phyloP scores from a whole-genome alignment of 2,888 invertebrate species.

The Synergus laeviventris region DNA sequence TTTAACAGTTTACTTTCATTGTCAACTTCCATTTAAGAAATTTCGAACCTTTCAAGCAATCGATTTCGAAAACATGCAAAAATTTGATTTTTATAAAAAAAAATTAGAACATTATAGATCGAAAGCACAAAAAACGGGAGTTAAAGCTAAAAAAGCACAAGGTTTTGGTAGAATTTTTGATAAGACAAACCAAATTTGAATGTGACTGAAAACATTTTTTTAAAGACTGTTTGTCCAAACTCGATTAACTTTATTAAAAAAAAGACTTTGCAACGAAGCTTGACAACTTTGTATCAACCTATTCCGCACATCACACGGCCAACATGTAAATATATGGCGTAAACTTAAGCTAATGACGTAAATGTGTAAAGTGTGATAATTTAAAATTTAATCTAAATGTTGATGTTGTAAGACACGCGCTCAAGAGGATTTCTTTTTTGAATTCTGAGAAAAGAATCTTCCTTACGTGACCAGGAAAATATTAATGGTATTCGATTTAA shows the following conservation, averaged over 20 bases:
- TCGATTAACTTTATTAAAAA: conserved; percentile 27
- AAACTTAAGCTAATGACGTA: conserved; percentile 57
- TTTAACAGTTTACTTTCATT: too few species aligned
- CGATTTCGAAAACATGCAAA: neutral
- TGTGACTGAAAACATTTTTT: neutral
- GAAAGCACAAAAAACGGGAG: conserved; percentile 13
- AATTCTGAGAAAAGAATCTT: conserved; percentile 51
- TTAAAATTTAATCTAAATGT: conserved; percentile 67
- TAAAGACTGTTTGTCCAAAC: neutral
- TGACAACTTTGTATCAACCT: conserved; percentile 59
- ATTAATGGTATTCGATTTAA: conserved; percentile 27
- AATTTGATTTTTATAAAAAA: neutral
- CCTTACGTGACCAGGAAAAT: conserved; percentile 35
- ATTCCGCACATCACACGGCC: conserved; percentile 65
- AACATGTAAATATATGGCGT: conserved; percentile 64
- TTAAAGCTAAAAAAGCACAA: conserved; percentile 12
- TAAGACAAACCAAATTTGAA: conserved; percentile 4
- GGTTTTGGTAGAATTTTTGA: conserved; percentile 9
- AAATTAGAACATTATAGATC: too few species aligned
- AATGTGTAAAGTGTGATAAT: conserved; percentile 72
- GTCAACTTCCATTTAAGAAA: neutral
- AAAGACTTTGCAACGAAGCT: conserved; percentile 64
- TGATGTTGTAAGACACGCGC: conserved; percentile 59
- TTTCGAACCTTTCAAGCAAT: neutral
- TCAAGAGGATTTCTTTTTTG: conserved; percentile 54